Evolutionary conservation across 1,140 invertebrate species (phyloP), one percentile per base, ranked within the genome.

Genomic region (Thereuonema tuberculata): DNA sequence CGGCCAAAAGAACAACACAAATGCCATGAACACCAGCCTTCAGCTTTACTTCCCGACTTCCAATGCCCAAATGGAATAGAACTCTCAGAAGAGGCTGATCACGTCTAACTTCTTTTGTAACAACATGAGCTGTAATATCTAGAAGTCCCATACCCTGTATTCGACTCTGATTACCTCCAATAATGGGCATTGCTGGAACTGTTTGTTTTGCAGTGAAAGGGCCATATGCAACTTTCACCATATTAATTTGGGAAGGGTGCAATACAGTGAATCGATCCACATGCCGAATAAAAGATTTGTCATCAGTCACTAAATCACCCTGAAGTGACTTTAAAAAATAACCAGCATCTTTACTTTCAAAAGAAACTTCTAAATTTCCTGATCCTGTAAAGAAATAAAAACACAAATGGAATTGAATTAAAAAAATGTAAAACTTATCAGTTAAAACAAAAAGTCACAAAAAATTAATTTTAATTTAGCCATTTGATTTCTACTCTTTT

Each of bases 131-230:
- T 9, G 86, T 91, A 71, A 94, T 85, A 67, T 93, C 89, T 58
- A 92, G 71, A 68, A 29, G 21, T 88, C 83, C 62, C 85, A 79
- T 1, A 84, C 55, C 50, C 63, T 64, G 57, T 60, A 65, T 28
- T 21, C 76, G 74, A 52, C 67, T 59, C 24, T 62, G 54, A 60
- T 62, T 58, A 58, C 64, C n/a, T 56, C 37, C 86, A 15, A 90
- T 85, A 59, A 89, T 81, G 67, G 87, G 88, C n/a, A 87, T 77
- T 0, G 87, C 86, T n/a, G 89, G 89, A 17, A 93, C 88, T 1
- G 88, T 93, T 73, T 93, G 89, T 67, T 92, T 92, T 27, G 89
- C 92, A 62, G 87, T 89, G 74, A 93, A 93, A 1, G 90, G 90
- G 1, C 91, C 91, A 67, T 93, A 93, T 3, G 85, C 89, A 9